Evolutionary conservation across 2,113 vertebrate species (phyloP).

Genomic region (Macroglossus sobrinus): DNA sequence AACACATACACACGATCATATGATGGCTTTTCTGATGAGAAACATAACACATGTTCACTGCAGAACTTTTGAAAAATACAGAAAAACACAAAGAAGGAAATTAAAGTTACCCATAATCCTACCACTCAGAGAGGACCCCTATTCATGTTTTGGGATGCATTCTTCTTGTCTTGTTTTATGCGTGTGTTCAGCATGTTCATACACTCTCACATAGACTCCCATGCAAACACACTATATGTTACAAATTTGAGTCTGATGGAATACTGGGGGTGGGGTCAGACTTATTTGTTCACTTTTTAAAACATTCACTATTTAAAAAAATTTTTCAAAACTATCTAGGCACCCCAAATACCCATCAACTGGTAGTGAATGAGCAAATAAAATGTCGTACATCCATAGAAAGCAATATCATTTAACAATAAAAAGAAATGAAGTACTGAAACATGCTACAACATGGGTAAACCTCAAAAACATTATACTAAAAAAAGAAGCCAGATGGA

Average conservation of each 20-base stretch:
- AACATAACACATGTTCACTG: conserved; percentile 24
- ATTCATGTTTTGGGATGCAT: background rate
- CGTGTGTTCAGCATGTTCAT: rapidly evolving
- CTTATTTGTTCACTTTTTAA: background rate
- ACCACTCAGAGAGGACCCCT: background rate
- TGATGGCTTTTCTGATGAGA: conserved; percentile 31
- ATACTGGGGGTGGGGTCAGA: no score
- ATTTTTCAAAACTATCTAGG: background rate
- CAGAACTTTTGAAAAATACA: conserved; percentile 30
- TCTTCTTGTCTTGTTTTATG: background rate
- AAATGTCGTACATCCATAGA: background rate
- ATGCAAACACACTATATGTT: rapidly evolving
- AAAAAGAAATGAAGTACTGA: background rate
- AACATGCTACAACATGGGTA: rapidly evolving
- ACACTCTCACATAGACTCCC: no score
- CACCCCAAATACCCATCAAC: background rate
- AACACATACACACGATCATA: conserved; percentile 25
- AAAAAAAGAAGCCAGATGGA: background rate
- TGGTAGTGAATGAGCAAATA: background rate
- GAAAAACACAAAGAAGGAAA: conserved; percentile 40
- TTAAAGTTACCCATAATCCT: background rate
- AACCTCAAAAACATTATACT: background rate
- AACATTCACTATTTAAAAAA: background rate
- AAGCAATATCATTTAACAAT: background rate
- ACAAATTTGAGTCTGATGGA: background rate